phyloP scores from a whole-genome alignment of 2,888 invertebrate species.

The Ophion ventricosus region DNA sequence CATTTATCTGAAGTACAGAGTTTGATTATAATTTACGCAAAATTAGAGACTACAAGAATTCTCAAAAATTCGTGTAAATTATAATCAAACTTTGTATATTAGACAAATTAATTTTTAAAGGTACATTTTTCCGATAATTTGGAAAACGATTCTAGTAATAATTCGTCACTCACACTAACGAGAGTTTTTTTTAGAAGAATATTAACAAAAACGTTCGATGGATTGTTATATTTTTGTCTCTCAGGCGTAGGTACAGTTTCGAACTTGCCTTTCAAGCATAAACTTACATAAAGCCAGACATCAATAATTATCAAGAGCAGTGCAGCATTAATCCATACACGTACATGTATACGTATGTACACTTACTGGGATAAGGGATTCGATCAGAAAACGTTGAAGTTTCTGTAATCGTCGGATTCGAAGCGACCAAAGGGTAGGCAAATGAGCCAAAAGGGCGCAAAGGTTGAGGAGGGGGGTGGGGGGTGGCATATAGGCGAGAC shows the following conservation, averaged over 20 bases:
- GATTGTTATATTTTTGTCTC: background rate
- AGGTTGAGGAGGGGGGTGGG: background rate
- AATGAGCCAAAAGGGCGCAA: background rate
- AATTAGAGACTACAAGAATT: too few relatives aligned
- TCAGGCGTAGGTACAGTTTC: background rate
- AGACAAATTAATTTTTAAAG: too few relatives aligned
- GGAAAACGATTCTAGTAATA: too few relatives aligned
- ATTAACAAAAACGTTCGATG: too few relatives aligned
- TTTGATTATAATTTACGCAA: too few relatives aligned
- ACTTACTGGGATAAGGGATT: conserved; percentile 36
- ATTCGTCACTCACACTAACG: too few relatives aligned
- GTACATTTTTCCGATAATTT: too few relatives aligned
- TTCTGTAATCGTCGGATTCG: conserved; percentile 39
- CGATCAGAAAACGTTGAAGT: conserved; percentile 42
- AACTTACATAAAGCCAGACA: background rate
- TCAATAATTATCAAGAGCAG: conserved; percentile 16
- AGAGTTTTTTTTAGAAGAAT: too few relatives aligned
- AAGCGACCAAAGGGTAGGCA: conserved; percentile 8
- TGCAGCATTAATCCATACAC: conserved; percentile 9
- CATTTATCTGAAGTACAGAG: too few relatives aligned
- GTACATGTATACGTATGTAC: conserved; percentile 63
- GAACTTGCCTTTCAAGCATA: background rate
- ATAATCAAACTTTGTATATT: too few relatives aligned
- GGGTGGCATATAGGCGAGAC: conserved; percentile 4
- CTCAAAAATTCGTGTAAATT: too few relatives aligned